phyloP scores from a whole-genome alignment of 2,888 invertebrate genomes.

The Cinara cedri region DNA sequence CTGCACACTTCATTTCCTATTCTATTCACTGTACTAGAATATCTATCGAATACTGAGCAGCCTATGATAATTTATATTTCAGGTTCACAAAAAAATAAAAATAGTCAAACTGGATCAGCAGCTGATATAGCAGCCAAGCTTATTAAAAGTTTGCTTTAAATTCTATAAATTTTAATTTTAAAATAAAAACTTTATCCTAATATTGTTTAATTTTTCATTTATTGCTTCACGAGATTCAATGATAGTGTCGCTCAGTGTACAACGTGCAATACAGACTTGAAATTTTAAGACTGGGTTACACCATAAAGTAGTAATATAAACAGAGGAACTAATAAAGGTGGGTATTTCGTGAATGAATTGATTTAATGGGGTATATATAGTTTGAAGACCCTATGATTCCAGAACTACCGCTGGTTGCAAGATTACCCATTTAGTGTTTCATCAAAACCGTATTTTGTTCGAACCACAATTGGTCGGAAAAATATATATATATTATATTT shows the following conservation, averaged over 20 bases:
- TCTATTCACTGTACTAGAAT: not conserved
- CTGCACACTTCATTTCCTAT: conserved; percentile 12
- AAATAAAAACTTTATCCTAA: conserved; percentile 24
- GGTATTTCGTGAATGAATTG: too few species aligned
- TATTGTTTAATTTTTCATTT: conserved; percentile 22
- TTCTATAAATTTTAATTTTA: not conserved
- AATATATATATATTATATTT: too few species aligned
- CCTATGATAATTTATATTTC: conserved; percentile 1
- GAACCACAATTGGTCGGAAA: too few species aligned
- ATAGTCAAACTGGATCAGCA: not conserved
- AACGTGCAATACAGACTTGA: not conserved
- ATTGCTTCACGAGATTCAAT: conserved; percentile 22
- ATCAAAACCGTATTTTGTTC: too few species aligned
- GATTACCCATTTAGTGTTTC: too few species aligned
- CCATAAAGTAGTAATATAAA: too few species aligned
- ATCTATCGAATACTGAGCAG: conserved; percentile 1
- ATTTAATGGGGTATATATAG: too few species aligned
- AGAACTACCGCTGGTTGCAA: too few species aligned
- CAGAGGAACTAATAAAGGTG: too few species aligned
- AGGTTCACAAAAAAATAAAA: not conserved
- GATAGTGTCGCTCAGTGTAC: conserved; percentile 2
- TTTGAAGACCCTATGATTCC: too few species aligned
- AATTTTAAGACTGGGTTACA: conserved; percentile 21
- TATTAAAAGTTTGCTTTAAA: conserved; percentile 14
- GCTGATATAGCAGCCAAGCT: conserved; percentile 6